Conservation (phyloP, 23 tunicate species). For the Oikopleura dioica region DNA sequence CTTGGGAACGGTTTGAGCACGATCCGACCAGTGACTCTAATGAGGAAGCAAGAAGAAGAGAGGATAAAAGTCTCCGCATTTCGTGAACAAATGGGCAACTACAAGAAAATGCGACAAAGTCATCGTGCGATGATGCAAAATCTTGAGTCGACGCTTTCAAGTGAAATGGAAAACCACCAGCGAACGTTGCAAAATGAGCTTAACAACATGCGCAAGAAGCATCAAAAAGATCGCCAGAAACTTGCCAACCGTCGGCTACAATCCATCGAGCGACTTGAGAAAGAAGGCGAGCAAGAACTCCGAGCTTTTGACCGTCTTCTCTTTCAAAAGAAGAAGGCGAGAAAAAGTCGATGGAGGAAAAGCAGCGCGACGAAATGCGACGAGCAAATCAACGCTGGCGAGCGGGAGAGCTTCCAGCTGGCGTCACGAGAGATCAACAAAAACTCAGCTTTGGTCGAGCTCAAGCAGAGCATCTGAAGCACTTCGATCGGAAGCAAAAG, state of each 20-base stretch:
- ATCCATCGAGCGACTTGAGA: background rate
- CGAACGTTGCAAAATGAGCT: background rate
- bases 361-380: background rate
- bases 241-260: background rate
- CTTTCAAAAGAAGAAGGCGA: background rate
- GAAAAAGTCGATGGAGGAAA: background rate
- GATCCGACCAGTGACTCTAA: background rate
- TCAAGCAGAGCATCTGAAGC: background rate
- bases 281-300: background rate
- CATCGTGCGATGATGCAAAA: background rate
- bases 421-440: background rate
- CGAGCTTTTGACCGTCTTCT: background rate
- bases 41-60: background rate
- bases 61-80: background rate
- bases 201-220: background rate
- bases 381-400: background rate
- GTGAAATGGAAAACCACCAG: background rate
- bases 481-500: background rate
- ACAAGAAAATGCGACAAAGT: background rate
- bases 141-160: background rate
- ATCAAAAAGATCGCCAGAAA: background rate
- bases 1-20: background rate
- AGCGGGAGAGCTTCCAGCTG: background rate
- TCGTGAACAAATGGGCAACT: background rate
- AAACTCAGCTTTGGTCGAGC: background rate